These are phyloP conservation scores for Heterochromis multidens DNA, from an alignment of 2,113 vertebrate genomes.

Conservation along the genomic window DNA sequence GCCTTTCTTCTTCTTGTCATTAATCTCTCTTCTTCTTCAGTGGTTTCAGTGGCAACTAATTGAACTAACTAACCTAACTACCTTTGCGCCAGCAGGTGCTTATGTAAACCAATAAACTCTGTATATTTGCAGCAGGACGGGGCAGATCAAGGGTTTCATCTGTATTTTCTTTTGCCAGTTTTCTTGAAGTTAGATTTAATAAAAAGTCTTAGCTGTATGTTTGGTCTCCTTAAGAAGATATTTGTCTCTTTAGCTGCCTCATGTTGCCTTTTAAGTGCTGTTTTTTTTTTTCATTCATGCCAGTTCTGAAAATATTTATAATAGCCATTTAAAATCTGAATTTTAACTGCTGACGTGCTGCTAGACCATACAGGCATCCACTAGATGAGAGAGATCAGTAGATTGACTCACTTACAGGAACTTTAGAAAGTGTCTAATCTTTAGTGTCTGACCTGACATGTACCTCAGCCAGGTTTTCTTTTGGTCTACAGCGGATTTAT, in stretches of 20 bases:
- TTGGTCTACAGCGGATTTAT: neutral
- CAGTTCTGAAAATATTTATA: neutral
- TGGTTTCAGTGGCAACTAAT: neutral
- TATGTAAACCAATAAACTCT: no score
- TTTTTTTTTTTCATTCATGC: neutral
- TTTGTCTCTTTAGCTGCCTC: neutral
- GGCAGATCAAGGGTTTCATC: accelerated
- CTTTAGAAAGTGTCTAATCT: neutral
- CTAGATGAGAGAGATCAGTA: neutral
- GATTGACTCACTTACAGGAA: neutral
- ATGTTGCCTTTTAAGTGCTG: accelerated
- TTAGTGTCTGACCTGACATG: neutral
- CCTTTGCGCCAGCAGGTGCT: no score
- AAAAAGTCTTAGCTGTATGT: neutral
- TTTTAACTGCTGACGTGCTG: neutral
- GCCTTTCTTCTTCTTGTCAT: neutral
- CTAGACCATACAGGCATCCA: neutral
- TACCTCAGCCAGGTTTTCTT: neutral
- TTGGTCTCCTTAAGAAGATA: neutral
- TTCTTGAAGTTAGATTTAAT: neutral
- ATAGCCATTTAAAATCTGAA: neutral
- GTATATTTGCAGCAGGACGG: neutral
- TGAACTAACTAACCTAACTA: neutral
- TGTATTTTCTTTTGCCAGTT: neutral
- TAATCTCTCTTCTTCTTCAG: neutral